A percentile compares a stretch with the other conserved stretches of the same genome.
Evolutionary conservation across 2,888 invertebrate genomes (phyloP).

Genomic region (Fragum fragum): DNA sequence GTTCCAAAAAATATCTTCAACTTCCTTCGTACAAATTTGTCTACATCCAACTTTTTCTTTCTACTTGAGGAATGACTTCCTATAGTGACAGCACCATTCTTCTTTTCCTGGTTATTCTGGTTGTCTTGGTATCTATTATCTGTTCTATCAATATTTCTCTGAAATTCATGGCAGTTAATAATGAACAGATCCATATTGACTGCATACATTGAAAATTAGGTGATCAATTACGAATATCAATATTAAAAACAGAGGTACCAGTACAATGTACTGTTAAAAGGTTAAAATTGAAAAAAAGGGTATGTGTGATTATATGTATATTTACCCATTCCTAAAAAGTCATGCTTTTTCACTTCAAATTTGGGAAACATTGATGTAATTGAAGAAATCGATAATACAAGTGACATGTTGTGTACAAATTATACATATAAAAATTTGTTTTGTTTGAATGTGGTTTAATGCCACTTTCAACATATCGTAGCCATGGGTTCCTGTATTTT

Average conservation of each 20-base stretch:
- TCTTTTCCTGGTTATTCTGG: neutral
- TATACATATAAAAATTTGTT: no score
- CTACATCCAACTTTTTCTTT: slow-evolving; percentile 43
- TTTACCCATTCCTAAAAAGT: no score
- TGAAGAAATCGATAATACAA: no score
- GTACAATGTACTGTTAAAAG: no score
- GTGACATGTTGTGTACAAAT: no score
- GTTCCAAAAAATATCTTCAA: slow-evolving; percentile 80
- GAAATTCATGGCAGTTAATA: neutral
- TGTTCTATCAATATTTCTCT: neutral
- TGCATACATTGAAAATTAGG: neutral
- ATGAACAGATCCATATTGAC: neutral
- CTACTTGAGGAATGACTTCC: neutral
- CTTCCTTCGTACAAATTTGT: slow-evolving; percentile 65
- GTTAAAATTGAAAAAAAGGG: no score
- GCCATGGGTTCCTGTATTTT: no score
- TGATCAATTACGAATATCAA: neutral
- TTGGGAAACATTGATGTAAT: no score
- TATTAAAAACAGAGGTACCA: neutral
- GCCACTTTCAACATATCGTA: no score
- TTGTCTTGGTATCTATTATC: neutral
- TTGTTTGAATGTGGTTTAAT: no score
- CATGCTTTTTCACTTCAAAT: no score
- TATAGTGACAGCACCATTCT: neutral
- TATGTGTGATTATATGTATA: no score